Percentiles rank a stretch among this genome's conserved stretches.
These are phyloP conservation scores for Pogonophryne albipinna DNA, from an alignment of 2,797 vertebrate genomes.

Conservation along the genomic window DNA sequence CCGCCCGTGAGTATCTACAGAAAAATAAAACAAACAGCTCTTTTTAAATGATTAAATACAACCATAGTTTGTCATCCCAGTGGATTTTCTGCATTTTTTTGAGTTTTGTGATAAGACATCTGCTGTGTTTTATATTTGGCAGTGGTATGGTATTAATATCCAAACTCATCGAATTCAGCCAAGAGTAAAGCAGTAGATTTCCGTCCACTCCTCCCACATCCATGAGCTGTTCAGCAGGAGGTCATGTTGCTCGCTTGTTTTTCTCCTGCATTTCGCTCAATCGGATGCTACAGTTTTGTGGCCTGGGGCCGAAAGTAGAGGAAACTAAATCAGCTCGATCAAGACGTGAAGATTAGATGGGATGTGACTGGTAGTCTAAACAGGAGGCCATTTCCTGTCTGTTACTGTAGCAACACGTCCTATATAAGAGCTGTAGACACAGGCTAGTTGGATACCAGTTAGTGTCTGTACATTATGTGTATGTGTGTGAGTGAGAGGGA, in stretches of 20 bases:
- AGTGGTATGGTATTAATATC: not conserved
- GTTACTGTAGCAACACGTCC: slow-evolving; percentile 38
- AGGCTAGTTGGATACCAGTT: not conserved
- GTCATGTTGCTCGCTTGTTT: not conserved
- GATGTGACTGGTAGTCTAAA: slow-evolving; percentile 53
- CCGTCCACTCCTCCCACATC: slow-evolving; percentile 13
- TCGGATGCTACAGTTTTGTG: slow-evolving; percentile 19
- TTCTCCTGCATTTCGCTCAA: slow-evolving; percentile 4
- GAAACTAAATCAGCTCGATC: slow-evolving; percentile 40
- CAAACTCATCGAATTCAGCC: not conserved
- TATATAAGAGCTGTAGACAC: not conserved
- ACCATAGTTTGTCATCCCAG: not conserved
- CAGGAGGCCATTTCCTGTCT: slow-evolving; percentile 39
- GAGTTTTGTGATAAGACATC: not conserved
- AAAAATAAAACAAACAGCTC: slow-evolving; percentile 1
- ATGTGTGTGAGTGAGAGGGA: not conserved
- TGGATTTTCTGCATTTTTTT: not conserved
- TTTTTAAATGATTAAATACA: not conserved
- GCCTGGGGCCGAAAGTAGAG: slow-evolving; percentile 3
- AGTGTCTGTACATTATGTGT: not conserved
- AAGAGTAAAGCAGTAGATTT: slow-evolving; percentile 11
- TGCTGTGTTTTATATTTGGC: slow-evolving; percentile 7
- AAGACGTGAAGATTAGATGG: slow-evolving; percentile 37
- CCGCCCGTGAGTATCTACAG: not conserved
- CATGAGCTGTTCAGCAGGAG: not conserved